Evolutionary conservation across 1,140 invertebrate species (phyloP).

Genomic region (Nasonia giraulti): DNA sequence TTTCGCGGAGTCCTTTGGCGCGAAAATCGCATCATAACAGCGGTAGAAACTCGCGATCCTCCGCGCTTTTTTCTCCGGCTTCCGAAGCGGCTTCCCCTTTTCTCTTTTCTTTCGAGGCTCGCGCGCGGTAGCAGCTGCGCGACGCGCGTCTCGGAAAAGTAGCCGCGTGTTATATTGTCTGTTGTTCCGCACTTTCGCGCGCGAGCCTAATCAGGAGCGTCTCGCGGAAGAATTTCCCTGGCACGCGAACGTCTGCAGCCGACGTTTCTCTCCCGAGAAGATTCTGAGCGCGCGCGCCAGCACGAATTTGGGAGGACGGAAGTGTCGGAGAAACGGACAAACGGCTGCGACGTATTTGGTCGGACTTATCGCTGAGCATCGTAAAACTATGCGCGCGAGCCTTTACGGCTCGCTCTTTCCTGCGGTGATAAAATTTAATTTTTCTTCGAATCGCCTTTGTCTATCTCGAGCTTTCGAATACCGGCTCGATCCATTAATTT

Average conservation of each 20-base stretch:
- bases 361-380: not conserved
- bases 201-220: constrained; percentile 36
- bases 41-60: not conserved
- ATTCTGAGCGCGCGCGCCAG: too few relatives aligned
- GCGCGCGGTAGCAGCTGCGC: not conserved
- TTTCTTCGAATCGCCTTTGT: not conserved
- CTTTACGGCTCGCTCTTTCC: too few relatives aligned
- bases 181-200: constrained; percentile 20
- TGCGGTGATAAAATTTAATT: not conserved
- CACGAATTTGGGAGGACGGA: not conserved
- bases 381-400: too few relatives aligned
- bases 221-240: not conserved
- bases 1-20: too few relatives aligned
- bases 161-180: not conserved
- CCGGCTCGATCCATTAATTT: not conserved
- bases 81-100: constrained; percentile 10
- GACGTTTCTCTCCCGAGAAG: constrained; percentile 9
- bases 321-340: not conserved
- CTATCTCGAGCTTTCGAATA: not conserved
- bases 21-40: too few relatives aligned
- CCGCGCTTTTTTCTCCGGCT: not conserved
- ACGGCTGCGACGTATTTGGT: not conserved
- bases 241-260: not conserved
- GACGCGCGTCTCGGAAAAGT: not conserved
- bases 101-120: not conserved